Percentiles rank a stretch among this genome's conserved stretches.
Conservation (phyloP, 2,888 invertebrate genomes). For the Tachina grossa region DNA sequence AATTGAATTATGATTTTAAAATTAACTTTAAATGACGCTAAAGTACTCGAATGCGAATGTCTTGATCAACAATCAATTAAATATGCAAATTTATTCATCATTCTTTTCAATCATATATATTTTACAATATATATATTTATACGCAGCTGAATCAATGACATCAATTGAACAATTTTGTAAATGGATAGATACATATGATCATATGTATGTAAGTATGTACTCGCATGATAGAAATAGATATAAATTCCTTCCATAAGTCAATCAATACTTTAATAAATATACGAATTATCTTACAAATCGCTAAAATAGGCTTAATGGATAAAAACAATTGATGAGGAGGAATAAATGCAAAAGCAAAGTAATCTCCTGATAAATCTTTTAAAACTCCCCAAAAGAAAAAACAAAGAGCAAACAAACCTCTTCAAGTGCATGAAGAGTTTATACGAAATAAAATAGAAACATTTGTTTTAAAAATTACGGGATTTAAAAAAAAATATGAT, state of each 20-base stretch:
- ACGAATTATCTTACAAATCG: constrained; percentile 39
- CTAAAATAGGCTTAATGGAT: constrained; percentile 66
- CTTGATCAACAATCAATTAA: constrained; percentile 47
- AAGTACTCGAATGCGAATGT: constrained; percentile 1
- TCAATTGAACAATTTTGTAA: constrained; percentile 26
- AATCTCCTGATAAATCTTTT: constrained; percentile 52
- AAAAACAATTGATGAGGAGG: constrained; percentile 46
- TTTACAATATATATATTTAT: constrained; percentile 1
- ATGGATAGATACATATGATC: neutral
- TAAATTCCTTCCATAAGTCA: constrained; percentile 29
- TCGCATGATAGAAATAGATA: neutral
- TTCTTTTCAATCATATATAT: neutral
- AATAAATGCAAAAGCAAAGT: constrained; percentile 46
- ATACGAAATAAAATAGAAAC: constrained; percentile 54
- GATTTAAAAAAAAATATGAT: constrained; percentile 56
- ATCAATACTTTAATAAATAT: constrained; percentile 38
- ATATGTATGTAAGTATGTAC: neutral
- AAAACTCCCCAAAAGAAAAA: constrained; percentile 5
- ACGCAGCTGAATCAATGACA: constrained; percentile 24
- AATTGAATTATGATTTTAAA: constrained; percentile 35
- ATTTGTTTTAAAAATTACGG: constrained; percentile 65
- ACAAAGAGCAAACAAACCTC: constrained; percentile 15
- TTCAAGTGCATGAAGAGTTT: constrained; percentile 27
- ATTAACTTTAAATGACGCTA: constrained; percentile 35
- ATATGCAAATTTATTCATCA: constrained; percentile 57